Conservation (phyloP, 1,140 invertebrate genomes). For the Ips nitidus region DNA sequence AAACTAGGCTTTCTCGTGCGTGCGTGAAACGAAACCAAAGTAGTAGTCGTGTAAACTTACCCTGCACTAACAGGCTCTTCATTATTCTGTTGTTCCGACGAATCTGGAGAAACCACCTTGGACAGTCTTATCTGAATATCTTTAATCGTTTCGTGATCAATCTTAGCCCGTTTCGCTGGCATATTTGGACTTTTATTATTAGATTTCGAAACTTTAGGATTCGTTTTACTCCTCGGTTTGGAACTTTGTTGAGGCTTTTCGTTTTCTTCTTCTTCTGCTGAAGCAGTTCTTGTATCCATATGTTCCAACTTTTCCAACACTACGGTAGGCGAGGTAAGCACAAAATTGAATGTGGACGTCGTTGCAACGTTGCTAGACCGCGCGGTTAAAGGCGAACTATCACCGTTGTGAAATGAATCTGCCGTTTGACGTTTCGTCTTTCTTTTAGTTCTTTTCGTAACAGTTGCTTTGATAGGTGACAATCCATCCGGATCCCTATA, state of each 20-base stretch:
- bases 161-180: not conserved
- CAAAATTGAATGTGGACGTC: not conserved
- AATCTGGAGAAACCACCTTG: not conserved
- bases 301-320: not conserved
- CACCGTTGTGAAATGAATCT: too few relatives aligned
- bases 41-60: not conserved
- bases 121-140: slow-evolving; percentile 10
- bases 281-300: not conserved
- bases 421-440: too few relatives aligned
- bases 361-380: not conserved
- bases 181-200: not conserved
- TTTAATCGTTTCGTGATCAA: not conserved
- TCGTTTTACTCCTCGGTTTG: not conserved
- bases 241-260: not conserved
- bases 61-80: not conserved
- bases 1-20: too few relatives aligned
- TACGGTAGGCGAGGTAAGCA: not conserved
- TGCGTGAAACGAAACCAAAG: too few relatives aligned
- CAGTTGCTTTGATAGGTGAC: too few relatives aligned
- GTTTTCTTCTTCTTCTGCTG: not conserved
- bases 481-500: too few relatives aligned
- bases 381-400: too few relatives aligned
- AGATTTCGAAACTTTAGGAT: not conserved
- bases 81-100: not conserved
- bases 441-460: too few relatives aligned